Evolutionary conservation across 2,113 vertebrate species (phyloP).

Genomic region (Carettochelys insculpta): DNA sequence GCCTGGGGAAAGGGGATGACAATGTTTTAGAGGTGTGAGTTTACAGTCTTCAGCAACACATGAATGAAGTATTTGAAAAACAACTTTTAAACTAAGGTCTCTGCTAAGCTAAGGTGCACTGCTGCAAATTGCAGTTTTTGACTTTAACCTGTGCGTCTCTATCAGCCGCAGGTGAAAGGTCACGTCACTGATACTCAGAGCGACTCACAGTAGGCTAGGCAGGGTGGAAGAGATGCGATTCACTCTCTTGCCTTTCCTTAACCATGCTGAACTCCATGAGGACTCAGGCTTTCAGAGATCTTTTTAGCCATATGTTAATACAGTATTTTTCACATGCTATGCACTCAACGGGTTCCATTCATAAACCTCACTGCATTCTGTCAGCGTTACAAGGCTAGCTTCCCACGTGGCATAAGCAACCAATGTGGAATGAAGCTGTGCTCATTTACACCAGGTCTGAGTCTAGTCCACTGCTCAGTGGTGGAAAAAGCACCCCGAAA

Average conservation of each 20-base stretch:
- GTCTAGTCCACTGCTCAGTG: too few relatives aligned
- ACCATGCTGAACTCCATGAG: not conserved
- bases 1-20: too few relatives aligned
- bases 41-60: too few relatives aligned
- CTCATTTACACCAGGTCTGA: not conserved
- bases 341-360: conserved; percentile 46
- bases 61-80: too few relatives aligned
- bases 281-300: not conserved
- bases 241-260: not conserved
- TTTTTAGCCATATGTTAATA: not conserved
- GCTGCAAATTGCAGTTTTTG: not conserved
- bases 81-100: too few relatives aligned
- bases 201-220: not conserved
- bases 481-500: too few relatives aligned
- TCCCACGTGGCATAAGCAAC: not conserved
- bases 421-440: not conserved
- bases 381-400: not conserved
- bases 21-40: too few relatives aligned
- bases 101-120: not conserved
- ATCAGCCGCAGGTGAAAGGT: not conserved
- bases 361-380: conserved; percentile 33
- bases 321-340: not conserved
- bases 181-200: not conserved
- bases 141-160: not conserved
- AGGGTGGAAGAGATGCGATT: not conserved